These are phyloP conservation scores for Cariama cristata DNA, from an alignment of 2,113 vertebrate species.

Conservation along the genomic window DNA sequence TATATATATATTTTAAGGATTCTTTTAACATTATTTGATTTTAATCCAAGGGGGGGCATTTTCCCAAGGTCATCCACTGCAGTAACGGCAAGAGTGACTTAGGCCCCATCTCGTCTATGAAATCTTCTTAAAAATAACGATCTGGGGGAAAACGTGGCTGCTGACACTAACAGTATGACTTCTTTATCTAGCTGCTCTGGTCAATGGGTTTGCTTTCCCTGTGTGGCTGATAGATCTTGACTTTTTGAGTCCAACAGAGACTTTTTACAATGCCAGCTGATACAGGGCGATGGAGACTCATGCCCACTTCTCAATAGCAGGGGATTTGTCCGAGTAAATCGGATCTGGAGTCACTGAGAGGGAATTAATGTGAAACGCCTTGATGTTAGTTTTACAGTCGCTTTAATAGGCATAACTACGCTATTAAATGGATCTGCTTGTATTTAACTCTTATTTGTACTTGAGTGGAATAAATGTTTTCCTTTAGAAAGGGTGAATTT, in stretches of 20 bases:
- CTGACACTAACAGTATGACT: background rate
- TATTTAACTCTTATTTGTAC: background rate
- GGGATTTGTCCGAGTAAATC: background rate
- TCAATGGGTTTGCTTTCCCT: background rate
- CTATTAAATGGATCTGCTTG: background rate
- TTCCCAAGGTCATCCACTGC: background rate
- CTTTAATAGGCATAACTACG: background rate
- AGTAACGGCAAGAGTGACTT: background rate
- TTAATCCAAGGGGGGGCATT: background rate
- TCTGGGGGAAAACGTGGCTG: background rate
- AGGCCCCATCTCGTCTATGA: background rate
- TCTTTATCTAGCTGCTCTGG: background rate
- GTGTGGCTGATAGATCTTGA: background rate
- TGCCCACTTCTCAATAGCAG: background rate
- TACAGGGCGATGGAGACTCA: background rate
- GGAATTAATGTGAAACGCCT: slow-evolving; percentile 8
- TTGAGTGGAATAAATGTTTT: background rate
- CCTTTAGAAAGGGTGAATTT: background rate
- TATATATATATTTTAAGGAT: background rate
- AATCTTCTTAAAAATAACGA: background rate
- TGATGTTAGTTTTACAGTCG: background rate
- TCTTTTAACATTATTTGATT: background rate
- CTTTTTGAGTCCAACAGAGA: background rate
- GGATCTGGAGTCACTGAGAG: background rate
- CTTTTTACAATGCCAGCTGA: background rate